Evolutionary conservation across 2,888 invertebrate genomes (phyloP), one percentile per base, ranked within the genome.

Genomic region (Lepeophtheirus nordmannii): DNA sequence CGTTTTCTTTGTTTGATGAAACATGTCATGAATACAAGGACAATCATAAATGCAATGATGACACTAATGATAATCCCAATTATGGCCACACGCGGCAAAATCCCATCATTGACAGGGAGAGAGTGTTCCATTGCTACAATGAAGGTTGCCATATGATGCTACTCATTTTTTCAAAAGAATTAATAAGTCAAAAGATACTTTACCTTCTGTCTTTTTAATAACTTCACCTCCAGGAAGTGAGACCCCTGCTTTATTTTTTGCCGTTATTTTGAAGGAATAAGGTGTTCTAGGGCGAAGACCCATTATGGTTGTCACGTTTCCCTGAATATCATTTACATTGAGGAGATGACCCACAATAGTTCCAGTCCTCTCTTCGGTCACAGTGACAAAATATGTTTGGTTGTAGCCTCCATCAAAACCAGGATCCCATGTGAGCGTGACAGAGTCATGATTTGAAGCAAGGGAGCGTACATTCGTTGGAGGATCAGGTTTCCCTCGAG

Each of bases 381-480:
- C 60, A 10, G 60, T 60, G 10, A 60, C 37, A 22, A 38, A 30
- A 37, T 38, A 60, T 22, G 60, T 60, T 23, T 60, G 60, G 22
- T 60, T 60, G 7, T 75, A 69, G 5, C 79, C 79, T 1, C 79
- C 79, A 69, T 77, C 74, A 70, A 78, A 79, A 7, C 77, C 78
- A 2, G 77, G 75, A 53, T 72, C 73, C 78, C 79, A 79, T 23
- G 71, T 70, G 10, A 79, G 68, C 3, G 74, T 74, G 41, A 78
- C 73, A 38, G 74, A 72, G 69, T 75, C 74, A 69, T 76, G 75
- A 17, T 78, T 76, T 8, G 74, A 72, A 69, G 78, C 77, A 10
- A 76, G 37, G 38, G n/a, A 37, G 1, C 38, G 60, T 17, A 60
- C 30, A 17, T 60, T 23, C 1, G 23, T 38, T 10, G 60, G 60